Evolutionary conservation across 2,888 invertebrate genomes (phyloP), one percentile per base, ranked within the genome.

Genomic region (Zygogramma bicolorata): DNA sequence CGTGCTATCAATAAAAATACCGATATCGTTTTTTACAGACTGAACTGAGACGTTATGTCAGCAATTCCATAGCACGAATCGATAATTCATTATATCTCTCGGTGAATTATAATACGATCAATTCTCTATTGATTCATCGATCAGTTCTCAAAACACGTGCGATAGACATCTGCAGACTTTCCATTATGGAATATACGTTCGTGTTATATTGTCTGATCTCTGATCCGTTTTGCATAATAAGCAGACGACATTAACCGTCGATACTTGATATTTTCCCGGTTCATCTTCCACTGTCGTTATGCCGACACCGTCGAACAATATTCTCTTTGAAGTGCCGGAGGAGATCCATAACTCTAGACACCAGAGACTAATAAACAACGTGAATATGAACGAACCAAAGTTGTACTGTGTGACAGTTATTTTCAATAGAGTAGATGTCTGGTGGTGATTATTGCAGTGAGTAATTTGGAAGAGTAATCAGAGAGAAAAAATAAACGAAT

Each of bases 131-230:
- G 66, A 67, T 71, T 71, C 62, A 62, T 62, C 62, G 42, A 57
- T 71, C 57, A 42, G 67, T 62, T 67, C 46, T 67, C 71, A 25
- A 18, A 66, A 62, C 71, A 71, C 71, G 71, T 71, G 71, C 31
- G 67, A 63, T 42, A 57, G 31, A 62, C 66, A 71, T 71, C 71
- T 71, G 71, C 62, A 42, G 67, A 67, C 53, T 53, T 25, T 53
- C 10, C 13, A 46, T 46, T 46, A 18, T 46, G 46, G 46, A n/a
- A 38, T 10, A 38, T 8, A 15, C 20, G 42, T 20, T 15, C 42
- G 7, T 10, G 49, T 20, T 10, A 53, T 53, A 25, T 25, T 53
- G 27, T 25, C 22, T 6, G 53, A n/a, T 25, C 27, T 25, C 22
- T 6, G 53, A n/a, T 25, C 27, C 15, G 8, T 53, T 53, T 53